These are phyloP conservation scores for Leucania comma DNA, from an alignment of 2,888 invertebrate genomes.

Conservation along the genomic window DNA sequence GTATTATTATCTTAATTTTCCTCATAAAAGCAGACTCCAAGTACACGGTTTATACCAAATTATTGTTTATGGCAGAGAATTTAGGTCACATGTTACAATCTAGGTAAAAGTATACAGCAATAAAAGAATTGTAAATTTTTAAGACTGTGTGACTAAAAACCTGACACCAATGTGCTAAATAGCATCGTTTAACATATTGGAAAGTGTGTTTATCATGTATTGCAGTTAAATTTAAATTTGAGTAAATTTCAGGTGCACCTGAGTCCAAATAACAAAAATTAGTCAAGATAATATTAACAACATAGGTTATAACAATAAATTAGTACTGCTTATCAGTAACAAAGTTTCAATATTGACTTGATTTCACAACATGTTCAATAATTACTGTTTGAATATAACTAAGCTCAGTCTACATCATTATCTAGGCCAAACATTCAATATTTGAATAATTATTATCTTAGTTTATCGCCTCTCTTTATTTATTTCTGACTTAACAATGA, in stretches of 20 bases:
- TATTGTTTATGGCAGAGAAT: conserved; percentile 10
- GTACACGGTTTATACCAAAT: background rate
- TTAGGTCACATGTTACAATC: background rate
- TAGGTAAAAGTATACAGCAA: background rate
- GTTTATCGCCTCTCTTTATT: conserved; percentile 66
- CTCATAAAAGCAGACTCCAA: conserved; percentile 6
- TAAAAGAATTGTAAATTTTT: background rate
- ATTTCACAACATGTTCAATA: conserved; percentile 49
- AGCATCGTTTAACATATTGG: conserved; percentile 4
- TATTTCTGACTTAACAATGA: conserved; percentile 60
- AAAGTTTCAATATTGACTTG: conserved; percentile 41
- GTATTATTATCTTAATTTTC: conserved; percentile 14
- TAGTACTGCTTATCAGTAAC: conserved; percentile 21
- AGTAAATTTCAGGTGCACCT: too few species aligned
- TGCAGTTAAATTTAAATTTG: conserved; percentile 16
- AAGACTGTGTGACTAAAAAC: conserved; percentile 5
- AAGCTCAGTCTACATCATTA: conserved; percentile 53
- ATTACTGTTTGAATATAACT: conserved; percentile 46
- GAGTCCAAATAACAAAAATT: background rate
- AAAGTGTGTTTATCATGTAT: conserved; percentile 6
- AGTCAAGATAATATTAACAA: background rate
- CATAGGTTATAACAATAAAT: conserved; percentile 14
- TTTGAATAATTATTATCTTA: conserved; percentile 65
- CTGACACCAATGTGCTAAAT: conserved; percentile 24
- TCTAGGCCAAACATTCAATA: conserved; percentile 67